These are phyloP conservation scores for Camponotus fellah DNA, from an alignment of 2,888 invertebrate genomes.

Conservation along the genomic window DNA sequence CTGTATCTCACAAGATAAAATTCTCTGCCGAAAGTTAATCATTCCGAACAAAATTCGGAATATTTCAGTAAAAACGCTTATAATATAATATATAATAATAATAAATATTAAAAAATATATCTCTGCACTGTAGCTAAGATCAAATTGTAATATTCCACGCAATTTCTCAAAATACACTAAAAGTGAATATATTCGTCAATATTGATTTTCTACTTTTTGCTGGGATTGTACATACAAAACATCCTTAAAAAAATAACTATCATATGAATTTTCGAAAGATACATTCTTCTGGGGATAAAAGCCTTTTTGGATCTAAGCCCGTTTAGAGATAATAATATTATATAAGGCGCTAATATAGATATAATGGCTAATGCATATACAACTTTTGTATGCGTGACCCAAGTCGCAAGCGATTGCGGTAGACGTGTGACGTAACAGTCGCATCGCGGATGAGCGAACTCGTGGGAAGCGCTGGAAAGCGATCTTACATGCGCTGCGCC, in stretches of 20 bases:
- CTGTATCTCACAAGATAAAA: too few species aligned
- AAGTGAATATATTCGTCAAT: too few species aligned
- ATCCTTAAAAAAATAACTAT: background rate
- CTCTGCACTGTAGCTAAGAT: too few species aligned
- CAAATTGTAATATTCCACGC: too few species aligned
- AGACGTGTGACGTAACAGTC: slow-evolving; percentile 53
- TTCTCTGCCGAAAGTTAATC: too few species aligned
- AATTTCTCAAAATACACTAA: too few species aligned
- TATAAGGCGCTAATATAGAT: background rate
- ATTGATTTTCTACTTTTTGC: too few species aligned
- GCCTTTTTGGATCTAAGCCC: background rate
- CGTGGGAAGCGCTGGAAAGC: slow-evolving; percentile 62
- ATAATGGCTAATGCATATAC: background rate
- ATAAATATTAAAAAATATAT: too few species aligned
- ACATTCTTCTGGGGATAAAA: background rate
- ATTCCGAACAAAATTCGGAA: too few species aligned
- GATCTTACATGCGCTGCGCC: slow-evolving; percentile 23
- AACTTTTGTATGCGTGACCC: background rate
- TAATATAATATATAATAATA: too few species aligned
- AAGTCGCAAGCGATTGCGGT: slow-evolving; percentile 39
- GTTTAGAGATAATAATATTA: background rate
- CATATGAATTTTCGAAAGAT: background rate
- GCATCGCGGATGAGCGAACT: slow-evolving; percentile 56
- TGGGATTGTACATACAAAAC: too few species aligned
- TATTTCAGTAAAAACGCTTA: too few species aligned